Conservation (phyloP, 2,797 vertebrate species). For the Esox lucius region DNA sequence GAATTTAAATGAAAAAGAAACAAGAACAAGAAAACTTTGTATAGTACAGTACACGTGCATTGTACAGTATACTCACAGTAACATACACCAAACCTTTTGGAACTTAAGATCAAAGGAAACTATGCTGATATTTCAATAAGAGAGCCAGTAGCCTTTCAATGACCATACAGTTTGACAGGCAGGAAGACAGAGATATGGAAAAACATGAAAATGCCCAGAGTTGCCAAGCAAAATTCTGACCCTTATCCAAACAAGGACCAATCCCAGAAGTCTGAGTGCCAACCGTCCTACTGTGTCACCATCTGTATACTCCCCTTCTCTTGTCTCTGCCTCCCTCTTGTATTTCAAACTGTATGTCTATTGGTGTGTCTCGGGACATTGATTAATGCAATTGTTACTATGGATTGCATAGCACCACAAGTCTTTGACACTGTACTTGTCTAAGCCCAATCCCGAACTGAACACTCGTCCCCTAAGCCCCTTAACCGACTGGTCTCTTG, state of each 20-base stretch:
- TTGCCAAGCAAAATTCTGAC: conserved; percentile 61
- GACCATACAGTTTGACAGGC: not conserved
- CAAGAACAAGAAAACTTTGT: no score
- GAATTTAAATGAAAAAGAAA: not conserved
- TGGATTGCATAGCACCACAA: not conserved
- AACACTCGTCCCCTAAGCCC: no score
- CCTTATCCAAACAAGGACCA: conserved; percentile 68
- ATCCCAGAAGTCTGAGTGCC: conserved; percentile 67
- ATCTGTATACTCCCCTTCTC: conserved; percentile 64
- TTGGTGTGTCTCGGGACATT: no score
- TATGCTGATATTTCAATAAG: not conserved
- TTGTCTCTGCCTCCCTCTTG: not conserved
- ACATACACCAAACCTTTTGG: not conserved
- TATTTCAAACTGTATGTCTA: not conserved
- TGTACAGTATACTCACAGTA: not conserved
- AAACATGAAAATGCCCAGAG: conserved; percentile 40
- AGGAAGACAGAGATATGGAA: conserved; percentile 34
- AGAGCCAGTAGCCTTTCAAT: not conserved
- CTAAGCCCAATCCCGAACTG: no score
- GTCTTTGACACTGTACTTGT: not conserved
- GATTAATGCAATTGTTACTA: not conserved
- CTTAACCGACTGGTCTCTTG: no score
- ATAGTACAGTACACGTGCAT: not conserved
- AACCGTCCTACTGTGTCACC: conserved; percentile 72
- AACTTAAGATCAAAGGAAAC: not conserved